These are phyloP conservation scores for Elanoides forficatus DNA, from an alignment of 2,113 vertebrate species.

Conservation along the genomic window DNA sequence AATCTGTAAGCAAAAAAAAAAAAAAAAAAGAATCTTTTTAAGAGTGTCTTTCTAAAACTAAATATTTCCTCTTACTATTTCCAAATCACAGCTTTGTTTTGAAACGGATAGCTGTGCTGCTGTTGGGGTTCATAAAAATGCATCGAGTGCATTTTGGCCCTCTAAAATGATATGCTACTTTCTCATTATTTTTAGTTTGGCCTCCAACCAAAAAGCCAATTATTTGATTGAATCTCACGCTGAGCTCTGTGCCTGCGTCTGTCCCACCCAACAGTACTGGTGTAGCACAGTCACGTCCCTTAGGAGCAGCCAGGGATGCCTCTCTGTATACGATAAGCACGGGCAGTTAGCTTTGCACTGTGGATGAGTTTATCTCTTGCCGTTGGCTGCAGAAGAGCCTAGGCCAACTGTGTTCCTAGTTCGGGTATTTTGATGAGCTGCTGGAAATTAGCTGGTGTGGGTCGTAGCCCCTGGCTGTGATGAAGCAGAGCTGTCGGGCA, in stretches of 20 bases:
- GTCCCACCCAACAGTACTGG: too few relatives aligned
- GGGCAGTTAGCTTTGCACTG: rapidly evolving
- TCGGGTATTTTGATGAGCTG: neutral
- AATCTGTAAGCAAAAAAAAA: neutral
- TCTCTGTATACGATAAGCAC: rapidly evolving
- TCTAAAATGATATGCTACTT: neutral
- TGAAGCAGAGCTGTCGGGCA: neutral
- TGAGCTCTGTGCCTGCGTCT: neutral
- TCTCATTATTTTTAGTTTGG: neutral
- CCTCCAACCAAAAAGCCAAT: neutral
- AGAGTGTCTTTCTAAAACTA: neutral
- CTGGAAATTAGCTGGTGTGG: neutral
- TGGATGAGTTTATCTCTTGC: neutral
- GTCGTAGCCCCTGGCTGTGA: neutral
- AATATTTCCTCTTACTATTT: neutral
- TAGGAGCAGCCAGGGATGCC: neutral
- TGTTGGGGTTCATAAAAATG: neutral
- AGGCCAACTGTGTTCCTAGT: rapidly evolving
- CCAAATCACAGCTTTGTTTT: neutral
- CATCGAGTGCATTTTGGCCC: neutral
- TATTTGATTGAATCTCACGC: neutral
- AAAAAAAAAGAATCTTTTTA: neutral
- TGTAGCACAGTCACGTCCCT: neutral
- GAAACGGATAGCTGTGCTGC: neutral
- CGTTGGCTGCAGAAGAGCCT: neutral